A percentile compares a stretch with the other conserved stretches of the same genome.
Evolutionary conservation across 2,888 invertebrate species (phyloP).

Genomic region (Sinohyriopsis cumingii): DNA sequence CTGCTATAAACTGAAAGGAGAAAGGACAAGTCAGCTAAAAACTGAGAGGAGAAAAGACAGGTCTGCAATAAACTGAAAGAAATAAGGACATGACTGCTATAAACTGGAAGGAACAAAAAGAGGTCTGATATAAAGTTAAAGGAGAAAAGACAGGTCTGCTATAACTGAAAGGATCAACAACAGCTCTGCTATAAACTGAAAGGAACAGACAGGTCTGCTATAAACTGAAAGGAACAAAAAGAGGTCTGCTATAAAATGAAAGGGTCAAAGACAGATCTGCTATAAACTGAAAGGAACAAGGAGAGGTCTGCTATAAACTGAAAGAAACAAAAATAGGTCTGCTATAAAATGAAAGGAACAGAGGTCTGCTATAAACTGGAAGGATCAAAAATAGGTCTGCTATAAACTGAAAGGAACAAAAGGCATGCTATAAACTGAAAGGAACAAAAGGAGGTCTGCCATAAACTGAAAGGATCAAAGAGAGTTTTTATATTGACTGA

Average conservation of each 20-base stretch:
- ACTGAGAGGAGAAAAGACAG: too few species aligned
- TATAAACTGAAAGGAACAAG: slow-evolving; percentile 78
- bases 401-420: too few species aligned
- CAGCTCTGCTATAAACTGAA: too few species aligned
- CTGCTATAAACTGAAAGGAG: neutral
- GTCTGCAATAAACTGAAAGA: too few species aligned
- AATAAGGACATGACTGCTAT: slow-evolving; percentile 80
- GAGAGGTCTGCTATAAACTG: too few species aligned
- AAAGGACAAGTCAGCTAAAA: too few species aligned
- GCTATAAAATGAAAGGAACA: neutral
- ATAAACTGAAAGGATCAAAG: too few species aligned
- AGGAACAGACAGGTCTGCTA: slow-evolving; percentile 79
- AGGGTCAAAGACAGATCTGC: slow-evolving; percentile 77
- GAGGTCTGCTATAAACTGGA: too few species aligned
- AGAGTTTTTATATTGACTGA: too few species aligned
- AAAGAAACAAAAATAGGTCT: too few species aligned
- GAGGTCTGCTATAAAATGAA: too few species aligned
- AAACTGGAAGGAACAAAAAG: slow-evolving; percentile 76
- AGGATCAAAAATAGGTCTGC: neutral
- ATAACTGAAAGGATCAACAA: slow-evolving; percentile 77
- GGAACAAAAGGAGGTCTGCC: neutral
- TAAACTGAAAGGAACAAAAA: slow-evolving; percentile 76
- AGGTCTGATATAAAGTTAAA: neutral
- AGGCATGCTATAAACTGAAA: slow-evolving; percentile 84
- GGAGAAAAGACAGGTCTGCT: slow-evolving; percentile 70